Conservation (phyloP, 2,797 vertebrate genomes). For the Leucoraja ocellata region DNA sequence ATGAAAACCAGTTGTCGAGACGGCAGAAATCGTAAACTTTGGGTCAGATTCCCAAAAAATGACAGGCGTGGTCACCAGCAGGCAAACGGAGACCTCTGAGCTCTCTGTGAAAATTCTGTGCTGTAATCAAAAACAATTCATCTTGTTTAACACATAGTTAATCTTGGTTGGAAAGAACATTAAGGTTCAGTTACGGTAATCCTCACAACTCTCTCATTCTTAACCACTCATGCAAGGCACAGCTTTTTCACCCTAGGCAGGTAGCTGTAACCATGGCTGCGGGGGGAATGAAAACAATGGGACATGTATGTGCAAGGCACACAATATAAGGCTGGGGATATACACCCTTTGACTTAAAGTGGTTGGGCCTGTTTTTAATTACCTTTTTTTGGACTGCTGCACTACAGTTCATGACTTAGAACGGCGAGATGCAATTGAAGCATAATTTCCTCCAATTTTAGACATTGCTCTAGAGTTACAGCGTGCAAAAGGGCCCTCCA, state of each 20-base stretch:
- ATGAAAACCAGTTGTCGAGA: constrained; percentile 21
- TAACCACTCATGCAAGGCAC: background rate
- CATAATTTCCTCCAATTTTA: background rate
- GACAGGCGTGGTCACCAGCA: background rate
- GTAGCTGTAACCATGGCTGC: background rate
- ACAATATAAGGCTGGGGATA: too few relatives aligned
- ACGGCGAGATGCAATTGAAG: background rate
- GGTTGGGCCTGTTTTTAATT: background rate
- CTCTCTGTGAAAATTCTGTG: background rate
- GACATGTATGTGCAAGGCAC: background rate
- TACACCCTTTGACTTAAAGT: background rate
- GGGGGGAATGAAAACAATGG: background rate
- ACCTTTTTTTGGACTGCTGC: background rate
- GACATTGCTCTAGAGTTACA: too few relatives aligned
- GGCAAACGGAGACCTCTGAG: background rate
- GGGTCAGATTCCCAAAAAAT: background rate
- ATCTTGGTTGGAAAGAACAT: background rate
- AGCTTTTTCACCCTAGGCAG: background rate
- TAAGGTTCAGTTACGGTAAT: background rate
- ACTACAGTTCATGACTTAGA: background rate
- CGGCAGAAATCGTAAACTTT: background rate
- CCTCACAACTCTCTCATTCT: background rate
- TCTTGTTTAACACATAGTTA: background rate
- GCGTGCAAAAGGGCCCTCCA: too few relatives aligned
- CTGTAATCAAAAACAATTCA: background rate